Conservation (phyloP, 2,797 vertebrate genomes). For the Argya squamiceps region DNA sequence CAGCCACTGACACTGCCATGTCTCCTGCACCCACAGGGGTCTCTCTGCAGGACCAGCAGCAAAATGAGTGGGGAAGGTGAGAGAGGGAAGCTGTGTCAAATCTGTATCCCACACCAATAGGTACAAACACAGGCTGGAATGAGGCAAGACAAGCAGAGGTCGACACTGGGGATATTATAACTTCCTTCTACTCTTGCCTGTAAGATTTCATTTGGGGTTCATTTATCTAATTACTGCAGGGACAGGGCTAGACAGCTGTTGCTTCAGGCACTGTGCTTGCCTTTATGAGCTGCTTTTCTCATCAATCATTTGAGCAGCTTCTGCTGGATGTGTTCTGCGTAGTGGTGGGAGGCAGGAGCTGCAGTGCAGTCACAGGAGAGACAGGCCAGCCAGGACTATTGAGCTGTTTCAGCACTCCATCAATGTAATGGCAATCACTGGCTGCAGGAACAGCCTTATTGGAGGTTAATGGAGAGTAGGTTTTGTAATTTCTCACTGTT, state of each 20-base stretch:
- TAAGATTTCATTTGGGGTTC: conserved; percentile 33
- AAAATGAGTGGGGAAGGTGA: background rate
- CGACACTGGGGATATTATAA: background rate
- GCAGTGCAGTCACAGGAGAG: background rate
- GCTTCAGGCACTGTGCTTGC: conserved; percentile 44
- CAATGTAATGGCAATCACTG: conserved; percentile 7
- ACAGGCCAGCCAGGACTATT: background rate
- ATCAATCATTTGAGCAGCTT: conserved; percentile 60
- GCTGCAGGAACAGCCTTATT: conserved; percentile 36
- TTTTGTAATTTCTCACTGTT: conserved; percentile 28
- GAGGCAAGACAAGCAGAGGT: background rate
- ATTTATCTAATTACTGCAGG: conserved; percentile 49
- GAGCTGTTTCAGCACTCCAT: conserved; percentile 49
- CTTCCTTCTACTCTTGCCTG: background rate
- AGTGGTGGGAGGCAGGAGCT: background rate
- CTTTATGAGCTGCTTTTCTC: conserved; percentile 49
- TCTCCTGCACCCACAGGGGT: background rate
- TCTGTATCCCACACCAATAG: background rate
- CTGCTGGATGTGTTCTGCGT: background rate
- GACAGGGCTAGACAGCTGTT: conserved; percentile 38
- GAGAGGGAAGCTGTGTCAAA: background rate
- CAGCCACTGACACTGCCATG: background rate
- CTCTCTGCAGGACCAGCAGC: background rate
- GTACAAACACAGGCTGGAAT: background rate
- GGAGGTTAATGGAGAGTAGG: conserved; percentile 62